Base-by-base conservation (phyloP, 30 jellyfish, hydroid and myxozoan genomes). In the Aurelia sp. region DNA sequence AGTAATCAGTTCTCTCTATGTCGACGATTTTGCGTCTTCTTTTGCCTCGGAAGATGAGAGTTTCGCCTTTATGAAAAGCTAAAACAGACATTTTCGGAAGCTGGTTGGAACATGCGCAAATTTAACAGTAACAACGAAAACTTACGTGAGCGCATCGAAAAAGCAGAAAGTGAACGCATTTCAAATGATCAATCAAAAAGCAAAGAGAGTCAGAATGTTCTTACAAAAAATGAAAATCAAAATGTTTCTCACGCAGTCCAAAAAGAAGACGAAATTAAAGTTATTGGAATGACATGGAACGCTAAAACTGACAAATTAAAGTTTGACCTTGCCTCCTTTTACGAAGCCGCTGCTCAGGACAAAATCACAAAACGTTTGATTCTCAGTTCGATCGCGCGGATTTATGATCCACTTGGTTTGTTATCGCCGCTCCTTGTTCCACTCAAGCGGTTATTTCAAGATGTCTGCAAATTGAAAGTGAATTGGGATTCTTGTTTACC, bases 71-170 rank as follows among this genome's bases (percentile, higher is more conserved):
- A 62, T 27, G 71, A 78, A 47, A 61, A 78, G 23, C 80, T 47
- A 37, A 78, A 78, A 47, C 53, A 40, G 7, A 16, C 71, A 20
- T 27, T 81, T 57, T 20, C 53, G 13, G 35, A 47, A n/a, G 86
- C 63, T 10, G 91, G 91, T 23, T 73, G 60, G 57, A 50, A 74
- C 62, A 58, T 71, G 82, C 57, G 89, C 59, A 85, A 73, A 74
- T 71, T 90, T 83, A 72, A 30, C 37, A 20, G 91, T 15, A 85
- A 85, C 60, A 22, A 60, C 62, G 58, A 20, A 3, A 23, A 13
- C 0, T 74, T 75, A 15, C 61, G 53, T 22, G 60, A 75, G 16
- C 41, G 55, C 31, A 75, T 52, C 55, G 31, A 58, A 7, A n/a
- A 51, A 19, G 47, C 75, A 18, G 86, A 75, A 63, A 30, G 47